Evolutionary conservation across 2,113 vertebrate genomes (phyloP).

Genomic region (Pavo muticus): DNA sequence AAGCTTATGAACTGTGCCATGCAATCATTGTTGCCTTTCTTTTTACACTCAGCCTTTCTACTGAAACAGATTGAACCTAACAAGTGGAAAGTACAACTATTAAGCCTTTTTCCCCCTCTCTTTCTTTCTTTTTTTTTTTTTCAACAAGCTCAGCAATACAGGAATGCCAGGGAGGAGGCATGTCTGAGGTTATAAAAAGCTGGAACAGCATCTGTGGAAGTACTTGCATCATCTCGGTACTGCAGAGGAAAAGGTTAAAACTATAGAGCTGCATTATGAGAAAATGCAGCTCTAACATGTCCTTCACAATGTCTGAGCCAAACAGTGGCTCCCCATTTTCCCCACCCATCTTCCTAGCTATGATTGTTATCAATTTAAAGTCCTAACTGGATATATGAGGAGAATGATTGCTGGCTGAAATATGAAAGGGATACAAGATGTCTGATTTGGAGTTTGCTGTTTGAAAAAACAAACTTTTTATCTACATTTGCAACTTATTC

Average conservation of each 20-base stretch:
- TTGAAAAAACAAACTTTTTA: neutral
- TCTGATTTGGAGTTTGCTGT: neutral
- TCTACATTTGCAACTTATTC: neutral
- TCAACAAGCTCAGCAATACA: neutral
- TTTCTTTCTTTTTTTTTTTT: neutral
- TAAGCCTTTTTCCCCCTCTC: neutral
- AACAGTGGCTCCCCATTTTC: fast-evolving
- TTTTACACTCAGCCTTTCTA: neutral
- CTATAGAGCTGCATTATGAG: fast-evolving
- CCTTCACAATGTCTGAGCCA: neutral
- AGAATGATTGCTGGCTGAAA: neutral
- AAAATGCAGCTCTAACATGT: neutral
- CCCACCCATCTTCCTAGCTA: neutral
- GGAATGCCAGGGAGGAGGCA: neutral
- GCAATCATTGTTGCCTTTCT: neutral
- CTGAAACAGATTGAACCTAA: neutral
- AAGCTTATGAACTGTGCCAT: fast-evolving
- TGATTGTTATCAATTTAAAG: neutral
- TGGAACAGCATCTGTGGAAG: neutral
- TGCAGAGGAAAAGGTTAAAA: neutral
- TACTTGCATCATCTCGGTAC: neutral
- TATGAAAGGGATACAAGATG: neutral
- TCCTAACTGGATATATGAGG: neutral
- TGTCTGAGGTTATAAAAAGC: constrained; percentile 6
- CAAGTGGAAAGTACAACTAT: neutral